Percentiles rank a stretch among this genome's conserved stretches.
Conservation (phyloP, 2,888 invertebrate genomes). For the Drosophila anomalipes region DNA sequence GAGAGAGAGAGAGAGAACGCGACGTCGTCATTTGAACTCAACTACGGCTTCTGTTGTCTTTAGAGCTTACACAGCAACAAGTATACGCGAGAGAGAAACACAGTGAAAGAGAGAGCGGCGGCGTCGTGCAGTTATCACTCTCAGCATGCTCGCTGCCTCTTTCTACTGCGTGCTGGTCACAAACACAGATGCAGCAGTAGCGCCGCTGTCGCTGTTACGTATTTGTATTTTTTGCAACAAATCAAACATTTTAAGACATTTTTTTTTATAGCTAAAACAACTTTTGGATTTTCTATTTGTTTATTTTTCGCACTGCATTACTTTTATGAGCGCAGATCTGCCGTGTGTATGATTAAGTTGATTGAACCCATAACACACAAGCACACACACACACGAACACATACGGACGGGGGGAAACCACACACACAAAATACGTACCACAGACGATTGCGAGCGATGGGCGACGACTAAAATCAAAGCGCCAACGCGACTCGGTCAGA, state of each 20-base stretch:
- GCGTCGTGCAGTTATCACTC: conserved; percentile 65
- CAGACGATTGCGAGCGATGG: conserved; percentile 59
- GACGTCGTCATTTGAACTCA: conserved; percentile 73
- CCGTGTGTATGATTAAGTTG: conserved; percentile 45
- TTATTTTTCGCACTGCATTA: conserved; percentile 33
- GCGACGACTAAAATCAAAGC: conserved; percentile 69
- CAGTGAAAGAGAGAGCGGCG: conserved; percentile 2
- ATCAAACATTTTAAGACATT: conserved; percentile 56
- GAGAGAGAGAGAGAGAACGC: conserved; percentile 16
- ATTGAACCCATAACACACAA: conserved; percentile 61
- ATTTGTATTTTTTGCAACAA: conserved; percentile 71
- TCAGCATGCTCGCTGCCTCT: conserved; percentile 28
- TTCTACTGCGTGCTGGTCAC: conserved; percentile 33
- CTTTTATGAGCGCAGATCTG: conserved; percentile 40
- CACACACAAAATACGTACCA: conserved; percentile 40
- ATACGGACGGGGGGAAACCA: conserved; percentile 35
- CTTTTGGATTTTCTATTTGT: conserved; percentile 21
- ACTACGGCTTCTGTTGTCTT: conserved; percentile 74
- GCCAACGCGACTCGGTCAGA: conserved; percentile 43
- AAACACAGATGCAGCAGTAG: conserved; percentile 30
- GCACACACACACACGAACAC: conserved; percentile 25
- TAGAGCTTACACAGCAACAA: conserved; percentile 49
- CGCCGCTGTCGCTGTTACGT: conserved; percentile 65
- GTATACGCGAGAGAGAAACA: conserved; percentile 26
- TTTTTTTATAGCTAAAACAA: conserved; percentile 15